These are phyloP conservation scores for Chelonus insularis DNA, from an alignment of 1,140 invertebrate species.

Conservation along the genomic window DNA sequence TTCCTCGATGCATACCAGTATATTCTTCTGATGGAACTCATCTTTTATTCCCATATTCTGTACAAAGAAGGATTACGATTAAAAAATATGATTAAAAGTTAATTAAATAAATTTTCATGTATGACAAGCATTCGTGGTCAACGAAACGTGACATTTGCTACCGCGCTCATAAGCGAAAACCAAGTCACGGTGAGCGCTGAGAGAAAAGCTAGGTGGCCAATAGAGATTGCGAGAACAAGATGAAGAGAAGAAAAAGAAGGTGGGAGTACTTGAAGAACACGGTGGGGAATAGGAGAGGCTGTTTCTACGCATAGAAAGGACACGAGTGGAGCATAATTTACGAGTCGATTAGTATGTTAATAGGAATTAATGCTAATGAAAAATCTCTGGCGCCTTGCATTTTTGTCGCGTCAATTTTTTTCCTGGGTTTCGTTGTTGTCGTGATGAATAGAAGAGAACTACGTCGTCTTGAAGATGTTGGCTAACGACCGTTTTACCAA, in stretches of 20 bases:
- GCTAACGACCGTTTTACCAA: constrained; percentile 11
- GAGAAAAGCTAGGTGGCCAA: constrained; percentile 7
- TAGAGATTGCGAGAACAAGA: constrained; percentile 6
- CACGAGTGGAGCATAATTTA: constrained; percentile 38
- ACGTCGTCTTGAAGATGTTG: background rate
- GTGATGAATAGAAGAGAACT: background rate
- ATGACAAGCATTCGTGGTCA: constrained; percentile 11
- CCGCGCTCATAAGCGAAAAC: constrained; percentile 23
- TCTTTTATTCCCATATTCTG: constrained; percentile 80
- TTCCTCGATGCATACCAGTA: constrained; percentile 73
- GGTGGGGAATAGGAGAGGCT: constrained; percentile 17
- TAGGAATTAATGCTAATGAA: constrained; percentile 38
- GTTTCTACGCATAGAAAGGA: constrained; percentile 34
- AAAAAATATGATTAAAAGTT: constrained; percentile 1
- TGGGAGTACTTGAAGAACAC: constrained; percentile 5
- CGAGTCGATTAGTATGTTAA: constrained; percentile 49
- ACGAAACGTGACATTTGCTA: constrained; percentile 27
- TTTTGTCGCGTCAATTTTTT: constrained; percentile 27
- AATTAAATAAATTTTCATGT: background rate
- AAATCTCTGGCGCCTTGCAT: constrained; percentile 36
- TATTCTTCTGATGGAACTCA: constrained; percentile 74
- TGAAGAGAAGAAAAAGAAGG: constrained; percentile 12
- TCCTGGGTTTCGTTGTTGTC: too few relatives aligned
- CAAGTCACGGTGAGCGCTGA: constrained; percentile 24
- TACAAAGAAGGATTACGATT: background rate